Evolutionary conservation across 92 coral and sea anemone species (phyloP), one percentile per base, ranked within the genome.

Genomic region (Micromussa lordhowensis): DNA sequence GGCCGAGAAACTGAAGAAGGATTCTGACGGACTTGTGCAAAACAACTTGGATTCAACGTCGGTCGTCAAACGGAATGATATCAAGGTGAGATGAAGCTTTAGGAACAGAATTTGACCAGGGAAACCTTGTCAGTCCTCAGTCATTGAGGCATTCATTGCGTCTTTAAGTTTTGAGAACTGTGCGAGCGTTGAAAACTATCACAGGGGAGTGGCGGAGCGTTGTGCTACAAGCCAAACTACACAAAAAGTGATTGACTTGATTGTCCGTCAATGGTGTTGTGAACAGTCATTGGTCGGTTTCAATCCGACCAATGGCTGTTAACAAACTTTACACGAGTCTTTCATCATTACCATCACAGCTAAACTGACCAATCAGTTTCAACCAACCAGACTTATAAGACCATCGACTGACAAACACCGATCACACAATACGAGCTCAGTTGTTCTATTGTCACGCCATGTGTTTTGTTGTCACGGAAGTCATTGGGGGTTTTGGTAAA

Each of bases 31-130:
- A 18, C 68, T 91, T 4, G 88, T 85, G 13, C 82, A 81, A 5
- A 84, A 78, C 40, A 95, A 93, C 72, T 81, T 93, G 85, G 92
- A 96, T 85, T 96, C 91, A 2, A 86, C 80, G 32, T 84, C 93
- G 3, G 95, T 92, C 34, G 71, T 71, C 48, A 96, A 92, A 87
- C 85, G 96, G 29, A 93, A 93, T 35, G 98, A 96, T 22, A 92
- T 94, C 81, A 95, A 93, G 98, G 99, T 94, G 12, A 88, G 84
- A 82, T 7, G 71, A 66, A 24, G 71, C 71, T 28, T 8, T 26
- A 18, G 17, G 29, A 66, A 0, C 22, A 55, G 61, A 55, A 55
- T 55, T 55, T 16, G 61, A 15, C 6, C 0, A 55, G 19, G 5
- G 0, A 55, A 55, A 15, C 61, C 61, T 19, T 15, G 61, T 19